Base-by-base conservation (phyloP, 2,113 vertebrate genomes). In the Rhineura floridana region DNA sequence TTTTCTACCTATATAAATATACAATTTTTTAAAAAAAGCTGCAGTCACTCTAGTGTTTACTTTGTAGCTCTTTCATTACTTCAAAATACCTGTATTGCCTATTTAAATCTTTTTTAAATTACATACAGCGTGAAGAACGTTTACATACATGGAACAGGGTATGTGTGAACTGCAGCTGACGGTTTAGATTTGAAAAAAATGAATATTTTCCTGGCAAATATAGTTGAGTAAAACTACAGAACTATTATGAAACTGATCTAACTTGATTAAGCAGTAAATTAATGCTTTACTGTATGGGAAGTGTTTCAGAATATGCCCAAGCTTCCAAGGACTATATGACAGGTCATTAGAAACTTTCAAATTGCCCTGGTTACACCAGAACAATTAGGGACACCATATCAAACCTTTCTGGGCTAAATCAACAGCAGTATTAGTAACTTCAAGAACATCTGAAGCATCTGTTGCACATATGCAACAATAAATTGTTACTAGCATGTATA, bases 1-100 rank as follows among this genome's bases (percentile, higher is more conserved):
- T 99, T 99, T 89, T 99, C 99, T 39, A 99, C 99, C 99, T 99
- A 76, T 3, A 91, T 63, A 77, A 84, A n/a, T 67, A 80, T 1
- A 69, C 30, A 48, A 90, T 86, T 69, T 42, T 36, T 17, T 2
- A 62, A 65, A 86, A 63, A 42, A n/a, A n/a, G n/a, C 15, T 36
- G 80, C 67, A 89, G 19, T 1, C 42, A 76, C 30, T 85, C 85
- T 65, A 0, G 39, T 36, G 55, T 72, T 50, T 33, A 21, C 50
- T 78, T 23, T 78, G 62, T 1, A n/a, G 0, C 1, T 44, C 0
- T 0, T 87, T 90, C 33, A 73, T 50, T 19, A 17, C 21, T 77
- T 69, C 4, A 80, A 46, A 65, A 4, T 76, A 76, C 75, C 33
- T 48, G 28, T 36, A 77, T 39, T 17, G 12, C 1, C 4, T 48